These are phyloP conservation scores for Malaclemys terrapin DNA, from an alignment of 2,113 vertebrate genomes.

Conservation along the genomic window DNA sequence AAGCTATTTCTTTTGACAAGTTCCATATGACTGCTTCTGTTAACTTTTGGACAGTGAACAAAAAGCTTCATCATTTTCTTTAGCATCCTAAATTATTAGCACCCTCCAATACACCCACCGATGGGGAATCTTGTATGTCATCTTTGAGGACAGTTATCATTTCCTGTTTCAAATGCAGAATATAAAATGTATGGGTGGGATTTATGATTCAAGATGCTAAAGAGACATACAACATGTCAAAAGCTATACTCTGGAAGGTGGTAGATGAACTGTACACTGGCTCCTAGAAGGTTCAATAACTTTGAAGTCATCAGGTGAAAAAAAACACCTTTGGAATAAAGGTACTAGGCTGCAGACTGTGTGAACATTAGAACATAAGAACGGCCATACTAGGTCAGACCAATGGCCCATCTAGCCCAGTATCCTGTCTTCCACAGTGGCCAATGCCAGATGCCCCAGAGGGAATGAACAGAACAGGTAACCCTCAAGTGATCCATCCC, in stretches of 20 bases:
- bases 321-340: background rate
- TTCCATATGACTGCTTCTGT: background rate
- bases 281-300: background rate
- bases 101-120: background rate
- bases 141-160: background rate
- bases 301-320: background rate
- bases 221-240: background rate
- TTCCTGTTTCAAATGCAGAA: background rate
- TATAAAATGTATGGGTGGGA: background rate
- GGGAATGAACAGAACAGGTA: too few species aligned
- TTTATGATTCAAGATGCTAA: background rate
- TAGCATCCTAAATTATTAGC: background rate
- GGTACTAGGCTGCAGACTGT: background rate
- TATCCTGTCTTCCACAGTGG: too few species aligned
- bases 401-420: too few species aligned
- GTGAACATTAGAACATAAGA: background rate
- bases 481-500: too few species aligned
- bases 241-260: background rate
- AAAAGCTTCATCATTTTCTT: background rate
- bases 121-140: background rate
- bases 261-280: background rate
- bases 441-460: too few species aligned
- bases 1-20: background rate
- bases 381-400: too few species aligned
- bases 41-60: background rate